Conservation (phyloP, 2,888 invertebrate species). For the Drosophila dives region DNA sequence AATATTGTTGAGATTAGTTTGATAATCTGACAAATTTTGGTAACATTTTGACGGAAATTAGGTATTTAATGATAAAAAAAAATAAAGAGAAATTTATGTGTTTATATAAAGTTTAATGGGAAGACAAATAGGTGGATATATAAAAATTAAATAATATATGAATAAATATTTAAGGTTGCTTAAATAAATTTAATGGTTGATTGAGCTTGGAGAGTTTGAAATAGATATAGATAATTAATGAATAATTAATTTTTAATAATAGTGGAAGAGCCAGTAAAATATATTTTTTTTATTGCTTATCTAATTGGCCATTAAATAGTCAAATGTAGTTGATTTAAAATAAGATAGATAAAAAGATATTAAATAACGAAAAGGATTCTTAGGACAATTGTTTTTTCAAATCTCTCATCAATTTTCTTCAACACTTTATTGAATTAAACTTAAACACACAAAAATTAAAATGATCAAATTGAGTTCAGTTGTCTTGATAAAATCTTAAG, state of each 20-base stretch:
- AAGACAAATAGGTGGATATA: not conserved
- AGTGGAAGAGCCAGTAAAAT: not conserved
- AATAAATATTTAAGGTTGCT: not conserved
- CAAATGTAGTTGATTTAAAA: too few species aligned
- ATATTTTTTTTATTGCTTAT: too few species aligned
- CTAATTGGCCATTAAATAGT: not conserved
- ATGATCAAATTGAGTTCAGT: not conserved
- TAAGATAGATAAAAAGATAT: not conserved
- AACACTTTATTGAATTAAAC: too few species aligned
- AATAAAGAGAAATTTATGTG: not conserved
- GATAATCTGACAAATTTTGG: not conserved
- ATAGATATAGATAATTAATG: not conserved
- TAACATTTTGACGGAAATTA: not conserved
- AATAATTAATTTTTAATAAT: not conserved
- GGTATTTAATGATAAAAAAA: not conserved
- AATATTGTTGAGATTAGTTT: not conserved
- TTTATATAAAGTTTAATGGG: accelerated
- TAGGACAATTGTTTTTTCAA: too few species aligned
- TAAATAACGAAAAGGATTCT: not conserved
- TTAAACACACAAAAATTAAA: not conserved
- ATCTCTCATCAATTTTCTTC: too few species aligned
- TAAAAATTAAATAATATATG: not conserved
- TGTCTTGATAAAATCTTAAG: not conserved
- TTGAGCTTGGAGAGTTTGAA: not conserved
- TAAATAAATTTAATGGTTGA: not conserved